Evolutionary conservation across 2,113 vertebrate genomes (phyloP).

Genomic region (Cyphomyrus plagiostoma): DNA sequence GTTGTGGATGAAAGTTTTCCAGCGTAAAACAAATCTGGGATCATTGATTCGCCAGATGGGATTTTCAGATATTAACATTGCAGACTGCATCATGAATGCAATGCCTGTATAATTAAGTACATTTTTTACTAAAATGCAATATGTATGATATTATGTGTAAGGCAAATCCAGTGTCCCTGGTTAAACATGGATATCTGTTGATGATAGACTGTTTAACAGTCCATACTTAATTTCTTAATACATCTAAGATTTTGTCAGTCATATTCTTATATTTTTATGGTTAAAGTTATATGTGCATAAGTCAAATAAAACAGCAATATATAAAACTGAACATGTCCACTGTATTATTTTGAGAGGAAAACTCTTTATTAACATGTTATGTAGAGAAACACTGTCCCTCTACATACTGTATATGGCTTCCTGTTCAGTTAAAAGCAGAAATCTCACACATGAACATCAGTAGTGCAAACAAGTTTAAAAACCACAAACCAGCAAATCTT

Average conservation of each 20-base stretch:
- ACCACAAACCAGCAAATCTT: neutral
- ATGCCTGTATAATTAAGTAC: neutral
- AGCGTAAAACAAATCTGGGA: neutral
- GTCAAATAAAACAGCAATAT: neutral
- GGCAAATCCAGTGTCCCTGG: neutral
- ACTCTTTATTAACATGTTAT: neutral
- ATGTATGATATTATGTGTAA: neutral
- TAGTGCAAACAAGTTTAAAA: neutral
- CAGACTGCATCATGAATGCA: neutral
- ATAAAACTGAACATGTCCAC: neutral
- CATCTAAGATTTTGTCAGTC: neutral
- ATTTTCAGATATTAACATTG: neutral
- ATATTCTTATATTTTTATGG: neutral
- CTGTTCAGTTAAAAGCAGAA: neutral
- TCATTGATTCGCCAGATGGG: neutral
- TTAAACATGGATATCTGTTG: neutral
- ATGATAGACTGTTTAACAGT: neutral
- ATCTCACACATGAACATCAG: neutral
- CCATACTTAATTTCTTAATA: neutral
- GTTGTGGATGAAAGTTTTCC: neutral
- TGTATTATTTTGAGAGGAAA: neutral
- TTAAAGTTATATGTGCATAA: neutral
- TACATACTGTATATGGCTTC: neutral
- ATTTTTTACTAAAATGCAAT: neutral
- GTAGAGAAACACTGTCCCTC: neutral